A percentile compares a stretch with the other conserved stretches of the same genome.
These are phyloP conservation scores for Conus canariensis DNA, from an alignment of 2,888 invertebrate genomes.

Conservation along the genomic window DNA sequence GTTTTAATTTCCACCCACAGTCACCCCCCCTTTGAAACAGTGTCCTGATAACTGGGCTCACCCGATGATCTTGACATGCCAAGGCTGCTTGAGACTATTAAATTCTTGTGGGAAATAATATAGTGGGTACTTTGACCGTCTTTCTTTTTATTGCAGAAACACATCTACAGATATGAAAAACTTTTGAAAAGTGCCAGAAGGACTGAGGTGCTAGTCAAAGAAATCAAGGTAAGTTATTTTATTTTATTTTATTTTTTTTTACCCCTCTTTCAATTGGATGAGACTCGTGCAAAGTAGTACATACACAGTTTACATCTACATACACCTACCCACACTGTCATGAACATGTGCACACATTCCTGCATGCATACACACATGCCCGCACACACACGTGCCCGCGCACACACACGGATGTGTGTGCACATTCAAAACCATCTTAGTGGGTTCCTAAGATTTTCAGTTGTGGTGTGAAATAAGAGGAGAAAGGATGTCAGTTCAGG, in stretches of 20 bases:
- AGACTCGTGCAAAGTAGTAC: background rate
- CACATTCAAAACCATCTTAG: background rate
- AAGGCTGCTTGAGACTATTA: too few relatives aligned
- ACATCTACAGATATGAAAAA: constrained; percentile 87
- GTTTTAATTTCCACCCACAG: too few relatives aligned
- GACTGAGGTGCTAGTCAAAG: constrained; percentile 87
- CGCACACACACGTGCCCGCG: background rate
- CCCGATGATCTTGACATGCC: too few relatives aligned
- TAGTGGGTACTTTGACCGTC: too few relatives aligned
- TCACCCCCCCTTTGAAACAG: too few relatives aligned
- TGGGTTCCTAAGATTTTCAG: background rate
- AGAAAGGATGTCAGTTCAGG: too few relatives aligned
- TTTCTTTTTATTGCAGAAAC: constrained; percentile 82
- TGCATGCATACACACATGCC: constrained; percentile 15
- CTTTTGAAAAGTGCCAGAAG: constrained; percentile 85
- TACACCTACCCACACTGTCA: background rate
- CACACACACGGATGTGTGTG: background rate
- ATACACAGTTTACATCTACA: background rate
- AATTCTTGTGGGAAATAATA: too few relatives aligned
- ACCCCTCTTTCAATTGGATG: background rate
- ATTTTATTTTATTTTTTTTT: background rate
- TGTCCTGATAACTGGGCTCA: too few relatives aligned
- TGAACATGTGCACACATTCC: background rate
- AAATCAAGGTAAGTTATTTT: constrained; percentile 84
- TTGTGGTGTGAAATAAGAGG: too few relatives aligned